phyloP scores from a whole-genome alignment of 1,140 invertebrate species.

The Druon quercuslanigerum region DNA sequence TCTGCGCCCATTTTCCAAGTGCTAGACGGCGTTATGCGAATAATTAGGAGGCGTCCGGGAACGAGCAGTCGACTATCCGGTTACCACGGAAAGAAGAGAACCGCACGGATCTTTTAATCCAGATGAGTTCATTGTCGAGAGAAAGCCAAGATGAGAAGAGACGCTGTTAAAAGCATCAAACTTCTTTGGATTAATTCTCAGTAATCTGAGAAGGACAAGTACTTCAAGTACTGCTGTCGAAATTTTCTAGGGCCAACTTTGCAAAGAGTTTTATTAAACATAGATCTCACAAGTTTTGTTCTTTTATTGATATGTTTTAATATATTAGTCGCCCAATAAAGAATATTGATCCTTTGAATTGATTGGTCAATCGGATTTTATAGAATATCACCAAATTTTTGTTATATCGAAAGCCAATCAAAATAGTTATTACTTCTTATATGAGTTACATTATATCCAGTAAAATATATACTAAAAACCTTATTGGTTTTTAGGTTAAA shows the following conservation, averaged over 20 bases:
- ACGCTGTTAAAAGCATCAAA: conserved; percentile 15
- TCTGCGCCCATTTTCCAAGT: conserved; percentile 38
- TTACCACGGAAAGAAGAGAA: conserved; percentile 54
- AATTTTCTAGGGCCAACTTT: no score
- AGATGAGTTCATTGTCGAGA: conserved; percentile 38
- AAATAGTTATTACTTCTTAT: no score
- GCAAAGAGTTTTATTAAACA: no score
- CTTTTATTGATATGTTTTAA: background rate
- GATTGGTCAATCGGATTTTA: no score
- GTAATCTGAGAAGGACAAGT: conserved; percentile 19
- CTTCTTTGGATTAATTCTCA: conserved; percentile 25
- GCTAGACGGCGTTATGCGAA: conserved; percentile 49
- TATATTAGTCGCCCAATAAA: background rate
- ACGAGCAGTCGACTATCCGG: conserved; percentile 50
- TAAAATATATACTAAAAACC: no score
- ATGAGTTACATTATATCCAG: no score
- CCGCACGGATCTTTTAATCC: conserved; percentile 55
- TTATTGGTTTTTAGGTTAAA: no score
- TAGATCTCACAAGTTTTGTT: no score
- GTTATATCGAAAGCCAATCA: no score
- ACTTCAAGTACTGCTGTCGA: background rate
- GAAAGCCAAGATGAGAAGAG: conserved; percentile 10
- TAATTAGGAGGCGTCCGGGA: conserved; percentile 55
- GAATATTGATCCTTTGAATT: no score
- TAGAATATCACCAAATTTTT: no score